These are phyloP conservation scores for Channa argus DNA, from an alignment of 2,113 vertebrate genomes.

Conservation along the genomic window DNA sequence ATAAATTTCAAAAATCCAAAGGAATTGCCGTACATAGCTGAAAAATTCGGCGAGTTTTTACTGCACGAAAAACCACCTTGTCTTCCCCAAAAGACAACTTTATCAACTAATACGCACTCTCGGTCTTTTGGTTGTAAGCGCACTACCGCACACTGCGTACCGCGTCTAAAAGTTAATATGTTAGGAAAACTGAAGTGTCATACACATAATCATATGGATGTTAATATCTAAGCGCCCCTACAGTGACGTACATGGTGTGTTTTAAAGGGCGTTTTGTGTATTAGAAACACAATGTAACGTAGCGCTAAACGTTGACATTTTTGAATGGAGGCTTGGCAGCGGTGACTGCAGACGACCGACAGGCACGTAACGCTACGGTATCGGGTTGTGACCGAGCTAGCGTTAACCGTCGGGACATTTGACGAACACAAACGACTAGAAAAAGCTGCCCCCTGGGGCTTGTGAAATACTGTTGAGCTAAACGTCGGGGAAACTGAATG, in stretches of 20 bases:
- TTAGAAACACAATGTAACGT: slow-evolving; percentile 2
- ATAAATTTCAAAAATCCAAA: fast-evolving
- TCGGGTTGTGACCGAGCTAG: slow-evolving; percentile 28
- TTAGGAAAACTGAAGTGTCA: not conserved
- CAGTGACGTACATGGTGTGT: fast-evolving
- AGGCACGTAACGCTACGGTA: slow-evolving; percentile 16
- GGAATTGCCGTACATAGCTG: fast-evolving
- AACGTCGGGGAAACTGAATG: fast-evolving
- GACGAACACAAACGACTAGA: not conserved
- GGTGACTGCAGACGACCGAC: slow-evolving; percentile 26
- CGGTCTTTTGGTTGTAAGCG: not conserved
- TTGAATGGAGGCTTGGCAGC: slow-evolving; percentile 35
- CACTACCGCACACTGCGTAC: not conserved
- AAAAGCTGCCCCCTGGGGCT: not conserved
- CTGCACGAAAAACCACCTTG: not conserved
- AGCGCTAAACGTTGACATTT: slow-evolving; percentile 15
- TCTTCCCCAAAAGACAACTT: slow-evolving; percentile 21
- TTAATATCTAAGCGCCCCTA: fast-evolving
- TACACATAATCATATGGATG: fast-evolving
- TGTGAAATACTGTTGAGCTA: not conserved
- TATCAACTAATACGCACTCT: not conserved
- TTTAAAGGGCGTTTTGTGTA: not conserved
- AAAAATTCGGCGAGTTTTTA: slow-evolving; percentile 34
- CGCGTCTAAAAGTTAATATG: slow-evolving; percentile 53
- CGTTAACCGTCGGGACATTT: slow-evolving; percentile 20